Evolutionary conservation across 2,797 vertebrate species (phyloP).

Genomic region (Platalea minor): DNA sequence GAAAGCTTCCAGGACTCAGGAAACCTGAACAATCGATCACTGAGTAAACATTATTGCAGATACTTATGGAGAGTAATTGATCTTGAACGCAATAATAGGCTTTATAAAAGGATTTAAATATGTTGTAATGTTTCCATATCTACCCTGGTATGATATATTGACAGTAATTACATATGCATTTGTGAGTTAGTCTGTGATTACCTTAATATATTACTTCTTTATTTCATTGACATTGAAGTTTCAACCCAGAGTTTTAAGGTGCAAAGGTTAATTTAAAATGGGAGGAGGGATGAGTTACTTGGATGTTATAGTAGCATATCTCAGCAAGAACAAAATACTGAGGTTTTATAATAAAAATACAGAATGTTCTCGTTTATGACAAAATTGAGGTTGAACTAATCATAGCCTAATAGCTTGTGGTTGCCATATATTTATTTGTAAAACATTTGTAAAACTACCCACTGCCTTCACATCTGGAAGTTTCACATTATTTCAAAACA

Average conservation of each 20-base stretch:
- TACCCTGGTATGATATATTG: not conserved
- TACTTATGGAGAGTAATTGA: constrained; percentile 44
- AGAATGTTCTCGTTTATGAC: constrained; percentile 8
- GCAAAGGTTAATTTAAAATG: not conserved
- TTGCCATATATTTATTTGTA: constrained; percentile 19
- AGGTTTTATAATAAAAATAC: not conserved
- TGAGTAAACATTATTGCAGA: constrained; percentile 56
- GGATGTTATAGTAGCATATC: not conserved
- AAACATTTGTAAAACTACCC: not conserved
- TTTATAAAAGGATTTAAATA: constrained; percentile 39
- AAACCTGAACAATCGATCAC: constrained; percentile 64
- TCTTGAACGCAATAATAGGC: constrained; percentile 41
- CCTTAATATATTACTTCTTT: not conserved
- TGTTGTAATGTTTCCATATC: constrained; percentile 22
- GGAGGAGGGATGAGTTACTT: not conserved
- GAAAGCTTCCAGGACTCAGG: constrained; percentile 55
- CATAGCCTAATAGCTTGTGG: not conserved
- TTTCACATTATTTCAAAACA: not conserved
- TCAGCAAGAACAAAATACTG: not conserved
- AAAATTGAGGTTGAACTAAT: constrained; percentile 20
- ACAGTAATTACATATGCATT: not conserved
- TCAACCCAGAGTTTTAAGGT: not conserved
- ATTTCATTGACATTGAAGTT: not conserved
- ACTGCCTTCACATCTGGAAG: constrained; percentile 1
- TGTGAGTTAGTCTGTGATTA: not conserved